phyloP scores from a whole-genome alignment of 2,797 vertebrate species.

The Schizothorax lantsangensis region DNA sequence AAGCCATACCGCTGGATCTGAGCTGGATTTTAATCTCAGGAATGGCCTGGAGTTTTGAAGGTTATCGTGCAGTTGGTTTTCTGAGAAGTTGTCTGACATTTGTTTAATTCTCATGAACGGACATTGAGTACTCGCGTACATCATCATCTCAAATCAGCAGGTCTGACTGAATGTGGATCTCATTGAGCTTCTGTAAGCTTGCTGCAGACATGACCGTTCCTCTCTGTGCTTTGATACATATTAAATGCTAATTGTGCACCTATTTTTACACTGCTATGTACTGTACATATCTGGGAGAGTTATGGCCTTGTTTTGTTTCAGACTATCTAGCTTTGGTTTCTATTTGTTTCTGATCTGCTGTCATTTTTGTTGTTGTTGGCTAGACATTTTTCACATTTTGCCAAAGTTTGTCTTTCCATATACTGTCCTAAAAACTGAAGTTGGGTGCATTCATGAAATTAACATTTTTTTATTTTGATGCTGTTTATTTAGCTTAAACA shows the following conservation, averaged over 20 bases:
- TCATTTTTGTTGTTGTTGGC: conserved; percentile 11
- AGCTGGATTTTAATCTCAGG: conserved; percentile 51
- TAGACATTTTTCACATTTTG: conserved; percentile 61
- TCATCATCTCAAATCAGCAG: conserved; percentile 59
- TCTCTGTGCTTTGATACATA: conserved; percentile 46
- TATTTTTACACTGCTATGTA: conserved; percentile 44
- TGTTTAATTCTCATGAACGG: conserved; percentile 21
- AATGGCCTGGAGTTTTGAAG: conserved; percentile 46
- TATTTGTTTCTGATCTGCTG: background rate
- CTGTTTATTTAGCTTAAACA: conserved; percentile 31
- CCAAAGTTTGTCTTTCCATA: conserved; percentile 73
- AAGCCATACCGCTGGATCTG: conserved; percentile 54
- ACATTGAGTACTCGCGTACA: background rate
- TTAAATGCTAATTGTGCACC: conserved; percentile 41
- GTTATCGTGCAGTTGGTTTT: conserved; percentile 28
- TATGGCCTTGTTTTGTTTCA: conserved; percentile 48
- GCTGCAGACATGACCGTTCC: conserved; percentile 36
- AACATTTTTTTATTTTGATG: background rate
- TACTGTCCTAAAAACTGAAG: background rate
- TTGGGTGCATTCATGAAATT: background rate
- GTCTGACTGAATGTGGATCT: conserved; percentile 64
- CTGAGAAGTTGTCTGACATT: conserved; percentile 48
- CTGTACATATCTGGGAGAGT: conserved; percentile 77
- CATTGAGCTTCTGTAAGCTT: conserved; percentile 49
- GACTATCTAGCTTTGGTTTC: conserved; percentile 2